Base-by-base conservation (phyloP, 2,888 invertebrate genomes). In the Drosophila acutilabella region DNA sequence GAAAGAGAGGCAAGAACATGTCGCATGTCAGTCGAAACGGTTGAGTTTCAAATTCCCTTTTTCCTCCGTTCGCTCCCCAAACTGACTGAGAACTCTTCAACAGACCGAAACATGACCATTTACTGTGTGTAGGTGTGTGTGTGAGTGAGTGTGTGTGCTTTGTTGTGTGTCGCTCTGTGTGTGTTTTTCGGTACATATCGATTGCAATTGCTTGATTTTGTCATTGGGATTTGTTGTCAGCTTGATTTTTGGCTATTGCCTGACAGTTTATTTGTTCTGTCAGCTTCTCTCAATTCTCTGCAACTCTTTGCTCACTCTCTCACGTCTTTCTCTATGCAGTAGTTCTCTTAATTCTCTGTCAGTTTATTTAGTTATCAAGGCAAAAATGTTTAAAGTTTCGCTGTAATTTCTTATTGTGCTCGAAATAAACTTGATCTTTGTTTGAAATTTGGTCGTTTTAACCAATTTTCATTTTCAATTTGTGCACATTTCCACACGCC, bases 91-190 rank as follows among this genome's bases (percentile, higher is more conserved):
- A 58, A 42, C 68, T 60, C 52, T 42, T 47, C 87, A 78, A 52
- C 74, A 87, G 81, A 87, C 88, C 89, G 88, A 81, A 87, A 87
- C 89, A 85, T 87, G 89, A 81, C 88, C 85, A 89, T 88, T 85
- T 86, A 76, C 72, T 76, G 45, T 53, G 50, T 62, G 48, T 42
- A 26, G 26, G 50, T 64, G 30, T 40, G 33, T 40, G 33, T 33
- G 20, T 23, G 40, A 40, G 36, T 33, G 7, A 1, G 23, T 26
- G 30, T 13, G 36, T 36, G 36, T 36, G 33, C 18, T 52, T 26
- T 41, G 51, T 52, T 60, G 59, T 44, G 36, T 23, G 13, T 3
- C 13, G 11, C 2, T 3, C 2, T 36, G 36, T 36, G 13, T 36
- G 36, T 36, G 36, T 36, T 36, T 36, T 36, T 36, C 26, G 10